Base-by-base conservation (phyloP, 2,113 vertebrate species). In the Vicugna pacos region DNA sequence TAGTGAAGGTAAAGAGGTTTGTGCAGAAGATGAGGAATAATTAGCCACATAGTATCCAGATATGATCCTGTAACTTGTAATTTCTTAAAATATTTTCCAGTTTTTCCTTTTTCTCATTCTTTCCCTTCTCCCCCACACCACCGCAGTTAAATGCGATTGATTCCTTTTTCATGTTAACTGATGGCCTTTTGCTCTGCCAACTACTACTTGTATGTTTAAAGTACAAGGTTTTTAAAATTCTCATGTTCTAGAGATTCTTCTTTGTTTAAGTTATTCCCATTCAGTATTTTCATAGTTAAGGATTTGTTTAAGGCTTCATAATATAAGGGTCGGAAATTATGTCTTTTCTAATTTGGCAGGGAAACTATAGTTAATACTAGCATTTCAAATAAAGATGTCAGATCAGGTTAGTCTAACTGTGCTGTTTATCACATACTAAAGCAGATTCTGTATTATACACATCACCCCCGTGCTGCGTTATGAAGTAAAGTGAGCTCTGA, bases 51-150 rank as follows among this genome's bases (percentile, higher is more conserved):
- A 77, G n/a, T 42, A 58, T 88, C 88, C 38, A 81, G 48, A 35
- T 82, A n/a, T 42, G 26, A 77, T 62, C 30, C 77, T 70, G 3
- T 81, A 90, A 79, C 32, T 80, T 90, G 35, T 69, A 75, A 88
- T 80, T 92, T 94, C 60, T 94, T 89, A 50, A 48, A 81, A n/a
- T 75, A 73, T 73, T 95, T 81, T 91, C 30, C 60, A 42, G 16
- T 80, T 85, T 94, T 7, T 8, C 16, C 19, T 42, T 75, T 77
- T 89, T 77, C 26, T 83, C 48, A 56, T 3, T 52, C 62, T 32
- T 56, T 70, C 19, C 24, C 16, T 50, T 56, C 76, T 56, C 50
- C 50, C 50, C 62, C n/a, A 30, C 35, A n/a, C 12, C 77, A n/a
- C 12, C 13, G 2, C 35, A 52, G 62, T 87, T 93, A 50, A 82